Evolutionary conservation across 2,888 invertebrate genomes (phyloP).

Genomic region (Phoenoteleia sp.): DNA sequence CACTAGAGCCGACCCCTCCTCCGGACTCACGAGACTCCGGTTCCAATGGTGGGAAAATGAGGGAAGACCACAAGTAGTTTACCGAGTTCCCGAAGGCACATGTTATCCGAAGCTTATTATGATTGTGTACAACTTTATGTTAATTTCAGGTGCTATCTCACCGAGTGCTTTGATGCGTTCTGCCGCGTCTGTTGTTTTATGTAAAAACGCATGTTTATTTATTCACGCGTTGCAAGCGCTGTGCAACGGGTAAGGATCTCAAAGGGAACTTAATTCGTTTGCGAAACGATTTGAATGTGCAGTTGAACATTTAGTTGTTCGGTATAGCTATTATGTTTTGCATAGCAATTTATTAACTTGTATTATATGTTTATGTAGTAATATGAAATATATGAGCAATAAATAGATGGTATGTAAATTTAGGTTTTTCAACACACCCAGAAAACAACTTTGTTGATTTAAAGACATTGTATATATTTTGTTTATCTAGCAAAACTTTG

Average conservation of each 20-base stretch:
- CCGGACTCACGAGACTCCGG: slow-evolving; percentile 31
- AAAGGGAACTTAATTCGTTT: slow-evolving; percentile 50
- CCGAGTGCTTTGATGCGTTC: slow-evolving; percentile 48
- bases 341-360: too few relatives aligned
- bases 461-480: too few relatives aligned
- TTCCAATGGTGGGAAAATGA: slow-evolving; percentile 67
- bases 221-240: slow-evolving; percentile 15
- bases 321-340: too few relatives aligned
- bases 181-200: slow-evolving; percentile 56
- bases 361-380: too few relatives aligned
- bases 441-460: too few relatives aligned
- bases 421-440: too few relatives aligned
- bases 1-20: slow-evolving; percentile 59
- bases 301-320: too few relatives aligned
- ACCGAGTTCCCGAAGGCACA: slow-evolving; percentile 62
- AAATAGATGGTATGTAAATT: too few relatives aligned
- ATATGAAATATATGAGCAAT: too few relatives aligned
- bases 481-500: too few relatives aligned
- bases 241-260: background rate
- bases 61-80: slow-evolving; percentile 59
- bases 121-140: slow-evolving; percentile 59
- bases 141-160: slow-evolving; percentile 53
- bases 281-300: background rate
- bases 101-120: slow-evolving; percentile 58
- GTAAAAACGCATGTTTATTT: slow-evolving; percentile 65